A percentile compares a stretch with the other conserved stretches of the same genome.
phyloP scores from a whole-genome alignment of 2,797 vertebrate genomes.

The Cetoscarus ocellatus region DNA sequence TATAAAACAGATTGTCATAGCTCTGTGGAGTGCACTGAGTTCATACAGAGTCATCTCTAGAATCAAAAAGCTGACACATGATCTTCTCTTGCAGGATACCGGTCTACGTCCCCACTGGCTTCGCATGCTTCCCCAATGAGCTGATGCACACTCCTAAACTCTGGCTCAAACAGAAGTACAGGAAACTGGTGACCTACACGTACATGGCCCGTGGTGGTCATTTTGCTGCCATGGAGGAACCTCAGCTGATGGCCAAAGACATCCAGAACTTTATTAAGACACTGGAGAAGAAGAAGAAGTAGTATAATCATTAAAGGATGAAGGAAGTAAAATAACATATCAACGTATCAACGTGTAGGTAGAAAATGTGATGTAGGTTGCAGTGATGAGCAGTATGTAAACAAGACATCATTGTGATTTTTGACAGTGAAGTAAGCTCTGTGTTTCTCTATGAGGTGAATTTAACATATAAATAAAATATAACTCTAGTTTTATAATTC shows the following conservation, averaged over 20 bases:
- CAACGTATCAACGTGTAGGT: too few relatives aligned
- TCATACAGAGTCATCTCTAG: background rate
- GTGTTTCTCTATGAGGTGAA: too few relatives aligned
- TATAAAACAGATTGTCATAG: background rate
- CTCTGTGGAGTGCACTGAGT: background rate
- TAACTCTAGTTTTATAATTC: too few relatives aligned
- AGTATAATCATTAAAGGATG: background rate
- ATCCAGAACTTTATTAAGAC: slow-evolving; percentile 85
- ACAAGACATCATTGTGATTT: too few relatives aligned
- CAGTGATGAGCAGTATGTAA: too few relatives aligned
- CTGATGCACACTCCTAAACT: slow-evolving; percentile 79
- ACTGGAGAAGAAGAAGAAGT: slow-evolving; percentile 78
- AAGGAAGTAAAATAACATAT: background rate
- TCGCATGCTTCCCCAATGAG: slow-evolving; percentile 89
- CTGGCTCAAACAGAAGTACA: slow-evolving; percentile 84
- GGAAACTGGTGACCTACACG: slow-evolving; percentile 79
- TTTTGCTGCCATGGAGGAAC: slow-evolving; percentile 93
- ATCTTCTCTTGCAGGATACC: slow-evolving; percentile 70
- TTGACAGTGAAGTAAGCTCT: too few relatives aligned
- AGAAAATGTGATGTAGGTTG: too few relatives aligned
- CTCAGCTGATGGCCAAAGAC: slow-evolving; percentile 88
- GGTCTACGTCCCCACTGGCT: slow-evolving; percentile 83
- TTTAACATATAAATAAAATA: too few relatives aligned
- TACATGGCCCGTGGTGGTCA: slow-evolving; percentile 88
- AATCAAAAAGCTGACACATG: background rate